phyloP scores from a whole-genome alignment of 2,888 invertebrate species.

The Drosophila fungiperda region DNA sequence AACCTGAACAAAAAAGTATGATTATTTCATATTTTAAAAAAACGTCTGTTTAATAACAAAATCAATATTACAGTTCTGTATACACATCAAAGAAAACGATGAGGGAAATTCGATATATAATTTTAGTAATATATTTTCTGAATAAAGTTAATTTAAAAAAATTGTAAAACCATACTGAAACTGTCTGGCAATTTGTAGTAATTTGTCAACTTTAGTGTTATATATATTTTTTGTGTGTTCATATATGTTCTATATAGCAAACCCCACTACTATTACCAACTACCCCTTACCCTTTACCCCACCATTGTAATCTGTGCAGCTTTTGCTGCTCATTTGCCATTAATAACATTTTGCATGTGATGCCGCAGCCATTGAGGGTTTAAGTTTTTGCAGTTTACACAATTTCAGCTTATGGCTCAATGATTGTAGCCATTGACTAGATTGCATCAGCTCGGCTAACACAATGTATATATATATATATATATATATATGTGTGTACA shows the following conservation, averaged over 20 bases:
- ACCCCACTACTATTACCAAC: neutral
- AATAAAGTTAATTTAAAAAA: no score
- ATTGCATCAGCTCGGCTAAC: conserved; percentile 46
- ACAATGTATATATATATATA: neutral
- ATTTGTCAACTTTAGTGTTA: neutral
- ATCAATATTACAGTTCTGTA: no score
- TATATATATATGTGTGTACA: neutral
- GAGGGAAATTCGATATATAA: no score
- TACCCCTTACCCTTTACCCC: neutral
- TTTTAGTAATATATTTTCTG: neutral
- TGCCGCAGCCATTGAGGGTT: conserved; percentile 27
- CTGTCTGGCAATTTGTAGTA: neutral
- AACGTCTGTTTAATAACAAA: no score
- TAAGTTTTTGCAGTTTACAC: conserved; percentile 24
- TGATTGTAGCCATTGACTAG: conserved; percentile 26
- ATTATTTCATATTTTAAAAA: no score
- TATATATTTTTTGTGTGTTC: neutral
- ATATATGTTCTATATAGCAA: neutral
- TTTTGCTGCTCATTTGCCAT: conserved; percentile 36
- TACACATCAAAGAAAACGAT: no score
- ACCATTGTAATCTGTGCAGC: conserved; percentile 2
- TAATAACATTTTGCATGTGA: conserved; percentile 53
- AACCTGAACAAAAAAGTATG: neutral
- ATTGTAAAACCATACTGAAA: no score
- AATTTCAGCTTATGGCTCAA: conserved; percentile 21